Percentiles rank a stretch among this genome's conserved stretches.
Conservation (phyloP, 1,140 invertebrate species). For the Condylostylus longicornis region DNA sequence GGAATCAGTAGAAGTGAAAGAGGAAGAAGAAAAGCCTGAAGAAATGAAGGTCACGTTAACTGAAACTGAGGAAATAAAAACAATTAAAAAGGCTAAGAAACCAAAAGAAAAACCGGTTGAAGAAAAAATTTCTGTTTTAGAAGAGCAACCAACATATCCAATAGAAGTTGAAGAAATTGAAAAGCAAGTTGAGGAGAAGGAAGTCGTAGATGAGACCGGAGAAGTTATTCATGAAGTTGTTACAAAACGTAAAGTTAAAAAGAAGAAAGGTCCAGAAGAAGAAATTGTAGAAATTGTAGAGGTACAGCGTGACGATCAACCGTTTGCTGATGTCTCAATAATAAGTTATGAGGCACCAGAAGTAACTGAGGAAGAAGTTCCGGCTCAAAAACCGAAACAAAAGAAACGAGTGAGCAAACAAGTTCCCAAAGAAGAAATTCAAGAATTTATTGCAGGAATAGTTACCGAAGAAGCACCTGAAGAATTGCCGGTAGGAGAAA, state of each 20-base stretch:
- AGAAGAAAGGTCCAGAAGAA: conserved; percentile 20
- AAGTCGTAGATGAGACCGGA: conserved; percentile 28
- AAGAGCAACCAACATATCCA: conserved; percentile 7
- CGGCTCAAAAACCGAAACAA: conserved; percentile 10
- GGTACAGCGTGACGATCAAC: conserved; percentile 28
- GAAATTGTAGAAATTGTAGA: conserved; percentile 26
- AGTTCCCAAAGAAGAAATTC: conserved; percentile 1
- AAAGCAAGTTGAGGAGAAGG: conserved; percentile 12
- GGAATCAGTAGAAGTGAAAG: conserved; percentile 11
- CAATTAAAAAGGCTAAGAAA: not conserved
- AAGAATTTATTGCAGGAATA: conserved; percentile 7
- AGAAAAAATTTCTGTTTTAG: conserved; percentile 6
- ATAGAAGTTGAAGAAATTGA: conserved; percentile 13
- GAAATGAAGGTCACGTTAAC: conserved; percentile 14
- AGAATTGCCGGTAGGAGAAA: conserved; percentile 15
- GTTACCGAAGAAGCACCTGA: conserved; percentile 13
- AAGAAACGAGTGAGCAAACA: conserved; percentile 7
- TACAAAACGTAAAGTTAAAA: conserved; percentile 24
- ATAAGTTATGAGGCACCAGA: conserved; percentile 15
- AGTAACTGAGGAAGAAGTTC: conserved; percentile 9
- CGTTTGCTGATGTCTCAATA: conserved; percentile 20
- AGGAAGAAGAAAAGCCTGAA: conserved; percentile 9
- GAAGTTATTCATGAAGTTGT: conserved; percentile 20
- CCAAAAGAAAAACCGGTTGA: not conserved
- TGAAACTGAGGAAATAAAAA: not conserved